Percentiles rank a stretch among this genome's conserved stretches.
These are phyloP conservation scores for Melikaiella ostensackeni DNA, from an alignment of 2,888 invertebrate genomes.

Conservation along the genomic window DNA sequence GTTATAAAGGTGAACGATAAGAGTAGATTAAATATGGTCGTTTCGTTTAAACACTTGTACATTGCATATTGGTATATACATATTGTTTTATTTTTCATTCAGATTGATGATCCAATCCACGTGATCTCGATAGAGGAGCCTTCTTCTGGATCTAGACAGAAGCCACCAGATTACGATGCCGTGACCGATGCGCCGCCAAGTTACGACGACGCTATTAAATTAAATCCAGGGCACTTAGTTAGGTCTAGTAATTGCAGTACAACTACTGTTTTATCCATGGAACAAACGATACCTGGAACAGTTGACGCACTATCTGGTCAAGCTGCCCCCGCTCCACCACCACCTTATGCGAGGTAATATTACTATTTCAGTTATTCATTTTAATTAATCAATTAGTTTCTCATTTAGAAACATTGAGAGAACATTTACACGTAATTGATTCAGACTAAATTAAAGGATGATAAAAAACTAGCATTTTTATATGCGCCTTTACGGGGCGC, in stretches of 20 bases:
- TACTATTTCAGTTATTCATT: background rate
- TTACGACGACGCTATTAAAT: conserved; percentile 86
- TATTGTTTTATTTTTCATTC: conserved; percentile 64
- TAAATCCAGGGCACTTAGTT: conserved; percentile 81
- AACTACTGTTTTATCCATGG: conserved; percentile 52
- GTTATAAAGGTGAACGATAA: no score
- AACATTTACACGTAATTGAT: no score
- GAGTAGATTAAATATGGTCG: no score
- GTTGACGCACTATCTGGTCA: conserved; percentile 62
- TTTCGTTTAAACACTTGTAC: no score
- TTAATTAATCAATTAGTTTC: no score
- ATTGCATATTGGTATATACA: no score
- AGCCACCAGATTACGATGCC: conserved; percentile 86
- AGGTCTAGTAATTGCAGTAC: conserved; percentile 61
- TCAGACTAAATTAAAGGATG: no score
- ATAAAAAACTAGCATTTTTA: no score
- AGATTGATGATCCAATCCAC: conserved; percentile 84
- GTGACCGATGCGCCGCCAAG: conserved; percentile 85
- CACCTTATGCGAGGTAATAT: conserved; percentile 72
- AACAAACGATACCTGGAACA: conserved; percentile 58
- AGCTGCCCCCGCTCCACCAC: conserved; percentile 67
- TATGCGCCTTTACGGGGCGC: no score
- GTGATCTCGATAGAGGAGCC: conserved; percentile 81
- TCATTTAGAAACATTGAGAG: no score
- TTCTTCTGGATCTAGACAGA: conserved; percentile 80